phyloP scores from a whole-genome alignment of 2,113 vertebrate species.

The Muntiacus muntjak region DNA sequence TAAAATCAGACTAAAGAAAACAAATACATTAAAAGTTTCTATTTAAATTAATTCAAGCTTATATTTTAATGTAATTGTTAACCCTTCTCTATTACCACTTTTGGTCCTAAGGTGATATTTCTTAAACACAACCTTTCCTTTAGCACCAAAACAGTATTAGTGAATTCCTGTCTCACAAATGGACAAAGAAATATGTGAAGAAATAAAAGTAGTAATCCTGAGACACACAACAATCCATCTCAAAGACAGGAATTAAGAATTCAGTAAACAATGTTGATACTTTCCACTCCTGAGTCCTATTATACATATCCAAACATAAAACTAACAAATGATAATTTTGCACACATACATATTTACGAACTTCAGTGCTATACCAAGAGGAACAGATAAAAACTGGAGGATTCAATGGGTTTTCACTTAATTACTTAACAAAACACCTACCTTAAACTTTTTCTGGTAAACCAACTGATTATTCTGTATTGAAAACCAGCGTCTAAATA shows the following conservation, averaged over 20 bases:
- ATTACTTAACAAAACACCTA: conserved; percentile 74
- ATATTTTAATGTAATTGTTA: conserved; percentile 17
- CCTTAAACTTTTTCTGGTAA: conserved; percentile 99
- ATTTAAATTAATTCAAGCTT: neutral
- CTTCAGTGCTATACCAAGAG: neutral
- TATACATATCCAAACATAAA: neutral
- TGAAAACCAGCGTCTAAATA: conserved; percentile 97
- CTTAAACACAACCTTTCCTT: neutral
- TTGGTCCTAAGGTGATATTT: neutral
- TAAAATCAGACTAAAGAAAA: conserved; percentile 28
- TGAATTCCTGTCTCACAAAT: neutral
- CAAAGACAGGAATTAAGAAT: conserved; percentile 7
- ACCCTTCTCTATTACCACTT: neutral
- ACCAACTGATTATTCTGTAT: conserved; percentile 99
- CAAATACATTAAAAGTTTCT: neutral
- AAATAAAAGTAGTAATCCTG: neutral
- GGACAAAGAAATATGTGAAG: neutral
- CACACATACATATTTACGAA: neutral
- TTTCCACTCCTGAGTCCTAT: neutral
- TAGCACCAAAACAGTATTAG: neutral
- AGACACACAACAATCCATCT: neutral
- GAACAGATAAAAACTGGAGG: neutral
- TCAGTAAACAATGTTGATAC: neutral
- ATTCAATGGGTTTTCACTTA: neutral
- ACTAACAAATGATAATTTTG: neutral